Percentiles rank a stretch among this genome's conserved stretches.
These are phyloP conservation scores for Caiman crocodilus DNA, from an alignment of 2,797 vertebrate species.

Conservation along the genomic window DNA sequence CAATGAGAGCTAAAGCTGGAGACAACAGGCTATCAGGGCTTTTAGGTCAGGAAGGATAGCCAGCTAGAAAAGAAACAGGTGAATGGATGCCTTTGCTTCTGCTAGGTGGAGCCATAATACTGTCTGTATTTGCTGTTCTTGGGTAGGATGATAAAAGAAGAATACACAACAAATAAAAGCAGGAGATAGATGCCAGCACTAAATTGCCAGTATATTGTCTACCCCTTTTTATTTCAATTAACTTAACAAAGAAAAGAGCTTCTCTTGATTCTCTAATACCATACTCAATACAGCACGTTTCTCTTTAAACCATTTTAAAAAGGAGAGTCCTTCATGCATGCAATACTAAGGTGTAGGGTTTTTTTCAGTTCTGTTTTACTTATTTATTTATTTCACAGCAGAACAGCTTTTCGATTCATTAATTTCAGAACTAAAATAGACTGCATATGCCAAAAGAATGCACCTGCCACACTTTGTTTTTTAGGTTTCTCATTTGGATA, in stretches of 20 bases:
- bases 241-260: neutral
- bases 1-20: neutral
- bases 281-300: neutral
- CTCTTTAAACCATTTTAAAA: neutral
- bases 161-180: neutral
- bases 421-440: neutral
- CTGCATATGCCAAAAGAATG: neutral
- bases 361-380: too few relatives aligned
- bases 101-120: rapidly evolving
- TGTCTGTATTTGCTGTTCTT: rapidly evolving
- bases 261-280: neutral
- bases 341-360: neutral
- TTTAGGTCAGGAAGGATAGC: conserved; percentile 9
- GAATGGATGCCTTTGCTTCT: neutral
- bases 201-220: neutral
- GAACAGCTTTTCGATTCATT: neutral
- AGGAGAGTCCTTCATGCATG: neutral
- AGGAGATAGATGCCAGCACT: neutral
- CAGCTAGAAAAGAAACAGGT: neutral
- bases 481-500: neutral
- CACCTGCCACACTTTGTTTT: neutral
- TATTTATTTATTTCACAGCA: neutral
- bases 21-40: neutral
- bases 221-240: neutral
- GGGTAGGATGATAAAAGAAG: neutral